Conservation (phyloP, 2,113 vertebrate species). For the Xyrauchen texanus region DNA sequence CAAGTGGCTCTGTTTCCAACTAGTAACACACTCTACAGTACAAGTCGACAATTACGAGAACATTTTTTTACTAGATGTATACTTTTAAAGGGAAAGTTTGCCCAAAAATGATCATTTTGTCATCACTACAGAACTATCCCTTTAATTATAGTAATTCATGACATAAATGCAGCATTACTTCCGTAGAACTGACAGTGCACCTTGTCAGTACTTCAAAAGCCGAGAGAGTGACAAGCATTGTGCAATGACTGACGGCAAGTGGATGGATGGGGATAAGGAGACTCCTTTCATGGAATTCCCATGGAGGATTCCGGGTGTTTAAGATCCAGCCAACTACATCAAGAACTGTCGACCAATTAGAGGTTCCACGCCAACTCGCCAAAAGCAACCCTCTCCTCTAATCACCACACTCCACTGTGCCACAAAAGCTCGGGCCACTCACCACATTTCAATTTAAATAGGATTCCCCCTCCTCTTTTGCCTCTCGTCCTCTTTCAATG, state of each 20-base stretch:
- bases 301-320: constrained; percentile 58
- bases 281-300: constrained; percentile 65
- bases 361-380: constrained; percentile 57
- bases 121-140: no score
- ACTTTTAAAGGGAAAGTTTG: no score
- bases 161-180: not conserved
- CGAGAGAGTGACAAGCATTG: constrained; percentile 67
- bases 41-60: no score
- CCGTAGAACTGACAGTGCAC: not conserved
- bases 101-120: no score
- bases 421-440: constrained; percentile 70
- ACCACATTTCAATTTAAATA: constrained; percentile 75
- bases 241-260: constrained; percentile 72
- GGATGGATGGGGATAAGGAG: constrained; percentile 43
- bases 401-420: constrained; percentile 69
- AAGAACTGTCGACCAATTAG: constrained; percentile 68
- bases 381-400: constrained; percentile 70
- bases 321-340: constrained; percentile 63
- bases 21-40: no score
- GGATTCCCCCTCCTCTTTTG: constrained; percentile 54
- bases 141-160: not conserved
- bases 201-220: constrained; percentile 34
- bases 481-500: not conserved
- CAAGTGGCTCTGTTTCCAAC: no score
- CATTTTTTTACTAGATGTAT: no score